A percentile compares a stretch with the other conserved stretches of the same genome.
Conservation (phyloP, 2,797 vertebrate species). For the Peromyscus melanophrys region DNA sequence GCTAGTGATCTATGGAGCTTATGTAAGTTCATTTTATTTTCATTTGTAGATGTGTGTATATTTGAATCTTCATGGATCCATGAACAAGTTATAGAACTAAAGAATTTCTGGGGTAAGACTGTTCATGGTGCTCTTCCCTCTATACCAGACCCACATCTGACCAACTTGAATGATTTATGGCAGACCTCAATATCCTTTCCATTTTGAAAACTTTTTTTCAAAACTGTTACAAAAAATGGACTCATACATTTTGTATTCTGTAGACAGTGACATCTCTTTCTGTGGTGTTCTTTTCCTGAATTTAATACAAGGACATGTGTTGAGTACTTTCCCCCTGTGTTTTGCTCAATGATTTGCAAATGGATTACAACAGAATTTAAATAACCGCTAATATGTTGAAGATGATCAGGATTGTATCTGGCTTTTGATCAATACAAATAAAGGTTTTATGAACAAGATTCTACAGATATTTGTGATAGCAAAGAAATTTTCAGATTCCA, state of each 20-base stretch:
- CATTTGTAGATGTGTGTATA: background rate
- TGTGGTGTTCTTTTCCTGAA: background rate
- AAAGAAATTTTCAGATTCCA: background rate
- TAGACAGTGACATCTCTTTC: background rate
- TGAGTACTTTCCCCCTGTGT: background rate
- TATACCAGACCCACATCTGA: accelerated
- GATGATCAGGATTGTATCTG: background rate
- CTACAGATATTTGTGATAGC: background rate
- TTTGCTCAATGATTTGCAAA: background rate
- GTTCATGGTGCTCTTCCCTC: no score
- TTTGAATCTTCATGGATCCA: background rate
- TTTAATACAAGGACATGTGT: background rate
- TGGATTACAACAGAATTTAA: background rate
- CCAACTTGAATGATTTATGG: background rate
- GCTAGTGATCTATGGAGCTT: background rate
- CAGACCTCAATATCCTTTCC: background rate
- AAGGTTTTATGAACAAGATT: background rate
- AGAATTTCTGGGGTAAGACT: background rate
- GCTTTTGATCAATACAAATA: background rate
- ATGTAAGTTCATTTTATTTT: background rate
- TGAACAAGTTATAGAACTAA: background rate
- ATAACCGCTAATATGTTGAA: background rate
- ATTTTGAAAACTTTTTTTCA: background rate
- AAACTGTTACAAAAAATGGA: background rate
- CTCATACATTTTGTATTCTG: background rate